phyloP scores from a whole-genome alignment of 2,888 invertebrate genomes.

The Eurytoma californica region DNA sequence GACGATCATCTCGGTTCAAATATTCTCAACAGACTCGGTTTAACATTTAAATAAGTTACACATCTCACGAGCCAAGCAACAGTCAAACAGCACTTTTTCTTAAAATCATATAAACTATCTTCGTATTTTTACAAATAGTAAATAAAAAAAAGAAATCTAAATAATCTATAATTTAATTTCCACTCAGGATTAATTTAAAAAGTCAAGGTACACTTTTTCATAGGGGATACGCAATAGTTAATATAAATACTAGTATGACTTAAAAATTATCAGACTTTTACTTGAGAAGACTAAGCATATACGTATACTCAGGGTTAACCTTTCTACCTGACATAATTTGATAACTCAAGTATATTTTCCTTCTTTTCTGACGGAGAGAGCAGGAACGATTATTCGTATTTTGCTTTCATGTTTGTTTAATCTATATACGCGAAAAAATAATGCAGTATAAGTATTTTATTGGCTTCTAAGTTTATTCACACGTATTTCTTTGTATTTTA shows the following conservation, averaged over 20 bases:
- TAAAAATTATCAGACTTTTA: conserved; percentile 55
- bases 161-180: neutral
- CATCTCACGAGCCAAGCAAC: conserved; percentile 47
- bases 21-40: conserved; percentile 42
- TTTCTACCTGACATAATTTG: conserved; percentile 1
- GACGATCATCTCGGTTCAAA: conserved; percentile 47
- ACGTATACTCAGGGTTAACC: conserved; percentile 6
- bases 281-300: conserved; percentile 37
- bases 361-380: conserved; percentile 36
- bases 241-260: conserved; percentile 42
- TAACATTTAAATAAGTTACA: conserved; percentile 52
- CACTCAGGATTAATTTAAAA: conserved; percentile 23
- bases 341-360: conserved; percentile 34
- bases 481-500: conserved; percentile 25
- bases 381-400: conserved; percentile 51
- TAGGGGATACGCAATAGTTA: conserved; percentile 28
- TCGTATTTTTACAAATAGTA: conserved; percentile 1
- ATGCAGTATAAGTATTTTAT: conserved; percentile 20
- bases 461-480: conserved; percentile 34
- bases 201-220: conserved; percentile 40
- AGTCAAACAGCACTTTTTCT: conserved; percentile 48
- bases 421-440: conserved; percentile 27
- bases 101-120: conserved; percentile 31
- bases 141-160: conserved; percentile 17
- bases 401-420: conserved; percentile 17